phyloP scores from a whole-genome alignment of 2,113 vertebrate genomes.

The Progne subis region DNA sequence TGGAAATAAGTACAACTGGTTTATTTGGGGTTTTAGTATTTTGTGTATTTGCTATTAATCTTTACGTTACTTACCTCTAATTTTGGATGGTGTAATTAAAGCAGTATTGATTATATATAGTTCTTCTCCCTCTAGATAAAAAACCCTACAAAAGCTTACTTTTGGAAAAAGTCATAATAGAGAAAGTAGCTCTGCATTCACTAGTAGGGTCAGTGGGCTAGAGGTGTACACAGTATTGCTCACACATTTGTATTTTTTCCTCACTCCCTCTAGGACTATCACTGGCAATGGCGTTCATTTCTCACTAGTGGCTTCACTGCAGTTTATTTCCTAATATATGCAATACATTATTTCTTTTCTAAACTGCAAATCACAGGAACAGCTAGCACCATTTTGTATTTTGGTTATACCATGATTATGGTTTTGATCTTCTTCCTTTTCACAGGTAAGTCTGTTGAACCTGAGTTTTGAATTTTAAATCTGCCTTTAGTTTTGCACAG shows the following conservation, averaged over 20 bases:
- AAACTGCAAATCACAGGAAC: constrained; percentile 92
- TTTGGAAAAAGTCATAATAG: neutral
- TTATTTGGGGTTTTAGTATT: neutral
- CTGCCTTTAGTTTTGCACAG: neutral
- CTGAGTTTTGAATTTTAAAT: neutral
- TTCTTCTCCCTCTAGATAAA: neutral
- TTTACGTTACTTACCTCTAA: neutral
- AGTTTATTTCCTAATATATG: constrained; percentile 93
- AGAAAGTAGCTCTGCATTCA: neutral
- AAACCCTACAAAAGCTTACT: neutral
- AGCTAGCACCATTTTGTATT: constrained; percentile 92
- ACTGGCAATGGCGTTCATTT: constrained; percentile 99
- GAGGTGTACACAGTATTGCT: neutral
- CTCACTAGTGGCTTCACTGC: constrained; percentile 97
- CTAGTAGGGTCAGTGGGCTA: neutral
- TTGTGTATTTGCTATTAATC: neutral
- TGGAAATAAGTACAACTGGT: neutral
- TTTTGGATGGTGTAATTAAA: neutral
- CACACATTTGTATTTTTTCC: neutral
- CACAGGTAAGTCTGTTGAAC: constrained; percentile 78
- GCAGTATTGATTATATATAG: neutral
- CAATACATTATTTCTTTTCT: constrained; percentile 92
- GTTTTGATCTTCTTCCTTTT: constrained; percentile 95
- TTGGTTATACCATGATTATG: constrained; percentile 96
- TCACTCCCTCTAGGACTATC: constrained; percentile 85